Percentiles rank a stretch among this genome's conserved stretches.
phyloP scores from a whole-genome alignment of 2,888 invertebrate species.

The Mycalesis mineus region DNA sequence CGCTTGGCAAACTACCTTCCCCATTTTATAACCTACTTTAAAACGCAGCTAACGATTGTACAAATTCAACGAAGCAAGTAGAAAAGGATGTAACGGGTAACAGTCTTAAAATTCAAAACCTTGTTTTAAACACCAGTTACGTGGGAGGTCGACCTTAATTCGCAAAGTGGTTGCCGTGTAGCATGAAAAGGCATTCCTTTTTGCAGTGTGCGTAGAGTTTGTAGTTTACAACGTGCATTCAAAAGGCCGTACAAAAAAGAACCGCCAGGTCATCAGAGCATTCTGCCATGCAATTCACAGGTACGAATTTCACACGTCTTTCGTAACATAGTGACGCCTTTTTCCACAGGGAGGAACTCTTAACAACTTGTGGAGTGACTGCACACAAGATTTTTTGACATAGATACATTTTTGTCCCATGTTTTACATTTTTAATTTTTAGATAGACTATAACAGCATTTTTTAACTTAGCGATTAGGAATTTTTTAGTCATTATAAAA shows the following conservation, averaged over 20 bases:
- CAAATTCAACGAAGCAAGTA: no score
- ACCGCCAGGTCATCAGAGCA: constrained; percentile 2
- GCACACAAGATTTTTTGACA: background rate
- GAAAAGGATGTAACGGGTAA: no score
- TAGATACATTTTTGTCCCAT: background rate
- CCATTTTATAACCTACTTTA: no score
- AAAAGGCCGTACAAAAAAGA: background rate
- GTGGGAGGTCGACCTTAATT: constrained; percentile 10
- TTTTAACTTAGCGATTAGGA: no score
- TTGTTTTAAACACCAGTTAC: constrained; percentile 1
- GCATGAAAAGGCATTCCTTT: constrained; percentile 5
- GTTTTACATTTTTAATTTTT: no score
- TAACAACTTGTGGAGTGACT: background rate
- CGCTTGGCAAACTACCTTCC: no score
- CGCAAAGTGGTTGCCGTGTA: constrained; percentile 7
- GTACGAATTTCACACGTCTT: background rate
- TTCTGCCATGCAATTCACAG: constrained; percentile 1
- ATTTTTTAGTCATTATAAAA: no score
- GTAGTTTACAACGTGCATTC: constrained; percentile 10
- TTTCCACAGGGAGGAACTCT: background rate
- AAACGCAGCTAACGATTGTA: no score
- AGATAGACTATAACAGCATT: no score
- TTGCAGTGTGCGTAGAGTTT: constrained; percentile 4
- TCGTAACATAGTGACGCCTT: background rate
- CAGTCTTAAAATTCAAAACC: background rate